Evolutionary conservation across 2,888 invertebrate genomes (phyloP).

Genomic region (Cremastinae sp.): DNA sequence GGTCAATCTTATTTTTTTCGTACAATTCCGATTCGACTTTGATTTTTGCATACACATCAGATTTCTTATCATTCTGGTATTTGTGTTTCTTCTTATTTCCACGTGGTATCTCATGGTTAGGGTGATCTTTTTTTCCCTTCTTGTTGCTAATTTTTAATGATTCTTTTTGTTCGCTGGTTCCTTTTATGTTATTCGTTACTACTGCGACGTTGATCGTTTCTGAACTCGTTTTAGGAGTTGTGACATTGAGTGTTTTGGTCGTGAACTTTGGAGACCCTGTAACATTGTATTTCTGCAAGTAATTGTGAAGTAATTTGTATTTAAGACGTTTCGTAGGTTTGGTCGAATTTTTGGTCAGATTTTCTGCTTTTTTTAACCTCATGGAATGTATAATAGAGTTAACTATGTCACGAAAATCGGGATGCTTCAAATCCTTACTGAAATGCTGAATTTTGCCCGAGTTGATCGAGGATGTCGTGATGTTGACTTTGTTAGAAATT

Average conservation of each 20-base stretch:
- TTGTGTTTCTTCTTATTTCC: slow-evolving; percentile 22
- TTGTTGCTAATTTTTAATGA: background rate
- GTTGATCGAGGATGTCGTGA: no score
- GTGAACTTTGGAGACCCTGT: background rate
- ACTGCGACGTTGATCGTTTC: background rate
- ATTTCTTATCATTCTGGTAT: slow-evolving; percentile 25
- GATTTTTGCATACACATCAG: slow-evolving; percentile 5
- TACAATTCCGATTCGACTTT: slow-evolving; percentile 40
- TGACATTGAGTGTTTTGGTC: background rate
- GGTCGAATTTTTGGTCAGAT: background rate
- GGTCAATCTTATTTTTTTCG: slow-evolving; percentile 23
- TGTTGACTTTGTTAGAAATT: no score
- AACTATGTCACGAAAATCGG: slow-evolving; percentile 17
- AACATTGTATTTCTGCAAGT: slow-evolving; percentile 12
- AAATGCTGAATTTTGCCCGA: no score
- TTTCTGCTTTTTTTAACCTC: slow-evolving; percentile 1
- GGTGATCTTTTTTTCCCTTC: slow-evolving; percentile 1
- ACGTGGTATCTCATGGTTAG: background rate
- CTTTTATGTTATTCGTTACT: background rate
- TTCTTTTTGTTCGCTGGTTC: background rate
- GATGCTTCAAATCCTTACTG: no score
- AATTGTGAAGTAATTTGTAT: slow-evolving; percentile 2
- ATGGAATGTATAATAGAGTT: slow-evolving; percentile 6
- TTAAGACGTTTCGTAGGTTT: background rate
- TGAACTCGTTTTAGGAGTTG: background rate